Percentiles rank a stretch among this genome's conserved stretches.
These are phyloP conservation scores for Timema podura DNA, from an alignment of 2,888 invertebrate genomes.

Conservation along the genomic window DNA sequence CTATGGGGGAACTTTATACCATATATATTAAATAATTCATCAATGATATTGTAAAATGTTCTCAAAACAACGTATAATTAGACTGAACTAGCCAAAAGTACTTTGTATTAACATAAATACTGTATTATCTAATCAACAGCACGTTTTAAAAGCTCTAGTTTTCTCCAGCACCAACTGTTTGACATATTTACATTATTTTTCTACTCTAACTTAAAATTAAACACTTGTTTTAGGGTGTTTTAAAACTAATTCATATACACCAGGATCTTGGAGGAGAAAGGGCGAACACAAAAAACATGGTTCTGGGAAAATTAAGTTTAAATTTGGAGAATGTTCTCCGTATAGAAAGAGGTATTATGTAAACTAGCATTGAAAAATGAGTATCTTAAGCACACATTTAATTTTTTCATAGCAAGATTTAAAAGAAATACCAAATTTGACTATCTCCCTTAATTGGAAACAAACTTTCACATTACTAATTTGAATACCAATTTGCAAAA, in stretches of 20 bases:
- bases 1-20: no score
- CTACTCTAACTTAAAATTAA: no score
- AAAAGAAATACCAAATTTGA: neutral
- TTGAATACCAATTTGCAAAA: neutral
- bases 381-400: neutral
- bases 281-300: neutral
- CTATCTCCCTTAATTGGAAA: neutral
- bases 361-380: neutral
- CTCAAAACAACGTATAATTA: no score
- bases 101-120: no score
- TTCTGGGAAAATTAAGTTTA: neutral
- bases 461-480: neutral
- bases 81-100: no score
- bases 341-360: neutral
- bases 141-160: neutral
- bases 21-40: no score
- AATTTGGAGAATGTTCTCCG: neutral
- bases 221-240: no score
- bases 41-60: no score
- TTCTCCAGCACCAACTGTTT: no score
- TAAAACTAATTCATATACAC: neutral
- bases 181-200: no score
- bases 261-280: constrained; percentile 1
- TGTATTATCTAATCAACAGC: neutral
- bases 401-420: neutral